Conservation (phyloP, 2,113 vertebrate genomes). For the Hyperopisus bebe region DNA sequence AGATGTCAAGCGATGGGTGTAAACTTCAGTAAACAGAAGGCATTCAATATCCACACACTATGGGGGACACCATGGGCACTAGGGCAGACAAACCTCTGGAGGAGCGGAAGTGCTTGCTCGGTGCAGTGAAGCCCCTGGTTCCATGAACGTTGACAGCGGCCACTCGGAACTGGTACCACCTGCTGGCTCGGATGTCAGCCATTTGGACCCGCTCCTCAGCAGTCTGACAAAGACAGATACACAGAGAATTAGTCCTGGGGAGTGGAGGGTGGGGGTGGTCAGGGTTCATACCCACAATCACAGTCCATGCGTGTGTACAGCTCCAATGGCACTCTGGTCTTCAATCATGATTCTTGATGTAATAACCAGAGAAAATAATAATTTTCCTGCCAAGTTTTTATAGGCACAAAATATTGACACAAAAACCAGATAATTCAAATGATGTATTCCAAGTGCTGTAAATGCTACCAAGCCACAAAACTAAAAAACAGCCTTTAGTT, state of each 20-base stretch:
- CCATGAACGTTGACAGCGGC: conserved; percentile 81
- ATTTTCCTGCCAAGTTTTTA: neutral
- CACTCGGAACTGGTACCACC: conserved; percentile 93
- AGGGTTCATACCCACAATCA: conserved; percentile 1
- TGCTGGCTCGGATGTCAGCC: conserved; percentile 64
- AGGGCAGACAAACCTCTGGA: conserved; percentile 66
- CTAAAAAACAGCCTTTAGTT: neutral
- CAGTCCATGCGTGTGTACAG: neutral
- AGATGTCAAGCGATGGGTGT: neutral
- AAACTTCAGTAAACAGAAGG: neutral
- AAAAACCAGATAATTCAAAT: neutral
- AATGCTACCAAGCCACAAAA: neutral
- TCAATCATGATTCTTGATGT: neutral
- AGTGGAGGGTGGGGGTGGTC: neutral
- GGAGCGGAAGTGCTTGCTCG: conserved; percentile 83
- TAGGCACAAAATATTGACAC: neutral
- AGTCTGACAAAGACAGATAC: conserved; percentile 55
- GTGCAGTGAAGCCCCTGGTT: conserved; percentile 82
- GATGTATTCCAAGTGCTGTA: neutral
- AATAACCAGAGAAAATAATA: neutral
- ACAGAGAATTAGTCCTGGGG: neutral
- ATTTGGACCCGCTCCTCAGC: conserved; percentile 68
- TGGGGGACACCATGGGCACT: neutral
- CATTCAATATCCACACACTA: neutral
- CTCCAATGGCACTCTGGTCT: neutral